Evolutionary conservation across 2,797 vertebrate species (phyloP).

Genomic region (Margarornis squamiger): DNA sequence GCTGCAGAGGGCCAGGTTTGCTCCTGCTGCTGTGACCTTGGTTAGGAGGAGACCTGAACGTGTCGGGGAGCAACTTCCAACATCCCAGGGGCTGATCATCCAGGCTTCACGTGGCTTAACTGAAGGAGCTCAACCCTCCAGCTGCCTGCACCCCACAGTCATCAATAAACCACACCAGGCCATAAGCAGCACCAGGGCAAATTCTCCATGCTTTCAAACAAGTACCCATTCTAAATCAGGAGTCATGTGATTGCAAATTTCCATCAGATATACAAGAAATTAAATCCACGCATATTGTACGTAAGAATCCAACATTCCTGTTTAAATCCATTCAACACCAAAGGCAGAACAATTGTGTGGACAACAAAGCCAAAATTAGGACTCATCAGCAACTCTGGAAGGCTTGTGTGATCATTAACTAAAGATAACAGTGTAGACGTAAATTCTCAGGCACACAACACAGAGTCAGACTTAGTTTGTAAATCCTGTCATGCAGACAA

Average conservation of each 20-base stretch:
- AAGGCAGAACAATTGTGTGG: neutral
- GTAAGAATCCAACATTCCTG: neutral
- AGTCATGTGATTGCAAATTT: neutral
- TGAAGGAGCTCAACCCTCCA: neutral
- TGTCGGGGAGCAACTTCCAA: rapidly evolving
- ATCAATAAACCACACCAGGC: neutral
- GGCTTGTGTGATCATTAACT: neutral
- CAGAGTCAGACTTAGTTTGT: neutral
- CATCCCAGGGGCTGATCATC: neutral
- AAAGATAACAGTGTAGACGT: neutral
- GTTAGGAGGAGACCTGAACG: neutral
- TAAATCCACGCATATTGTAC: neutral
- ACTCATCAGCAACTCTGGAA: neutral
- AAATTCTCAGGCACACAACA: neutral
- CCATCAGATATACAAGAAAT: neutral
- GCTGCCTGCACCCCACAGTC: neutral
- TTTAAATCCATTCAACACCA: neutral
- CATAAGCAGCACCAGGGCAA: neutral
- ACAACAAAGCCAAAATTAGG: neutral
- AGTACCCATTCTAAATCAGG: neutral
- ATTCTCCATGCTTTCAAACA: neutral
- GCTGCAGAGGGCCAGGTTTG: neutral
- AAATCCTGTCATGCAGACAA: neutral
- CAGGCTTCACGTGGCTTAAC: neutral
- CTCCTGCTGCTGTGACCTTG: neutral